Percentiles rank a stretch among this genome's conserved stretches.
Evolutionary conservation across 2,888 invertebrate species (phyloP).

Genomic region (Minunthozetes semirufus): DNA sequence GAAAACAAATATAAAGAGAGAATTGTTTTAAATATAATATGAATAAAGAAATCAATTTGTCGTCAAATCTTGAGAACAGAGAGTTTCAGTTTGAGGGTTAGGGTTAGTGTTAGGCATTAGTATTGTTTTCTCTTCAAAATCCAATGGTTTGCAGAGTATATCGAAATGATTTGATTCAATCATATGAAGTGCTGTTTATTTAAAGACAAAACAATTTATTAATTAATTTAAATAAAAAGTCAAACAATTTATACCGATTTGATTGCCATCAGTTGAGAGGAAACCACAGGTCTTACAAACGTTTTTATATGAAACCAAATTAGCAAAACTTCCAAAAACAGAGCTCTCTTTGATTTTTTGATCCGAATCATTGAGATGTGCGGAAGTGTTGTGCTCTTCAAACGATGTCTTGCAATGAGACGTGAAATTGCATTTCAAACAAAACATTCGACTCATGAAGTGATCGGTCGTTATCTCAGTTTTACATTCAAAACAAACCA

Average conservation of each 20-base stretch:
- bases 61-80: neutral
- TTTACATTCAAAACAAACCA: slow-evolving; percentile 17
- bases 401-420: slow-evolving; percentile 6
- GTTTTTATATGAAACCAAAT: neutral
- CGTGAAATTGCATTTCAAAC: slow-evolving; percentile 9
- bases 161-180: neutral
- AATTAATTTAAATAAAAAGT: neutral
- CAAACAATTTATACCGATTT: neutral
- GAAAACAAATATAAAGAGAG: no score
- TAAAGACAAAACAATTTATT: neutral
- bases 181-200: slow-evolving; percentile 15
- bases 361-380: neutral
- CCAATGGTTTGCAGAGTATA: neutral
- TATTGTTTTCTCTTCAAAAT: neutral
- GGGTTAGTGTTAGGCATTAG: neutral
- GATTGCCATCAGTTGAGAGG: neutral
- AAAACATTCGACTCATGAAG: neutral
- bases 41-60: no score
- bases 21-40: no score
- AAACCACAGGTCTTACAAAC: neutral
- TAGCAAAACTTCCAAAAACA: neutral
- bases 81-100: no score
- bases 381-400: neutral
- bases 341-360: neutral
- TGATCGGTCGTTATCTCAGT: neutral